A percentile compares a stretch with the other conserved stretches of the same genome.
phyloP scores from a whole-genome alignment of 2,888 invertebrate genomes.

The Cataglyphis cursor region DNA sequence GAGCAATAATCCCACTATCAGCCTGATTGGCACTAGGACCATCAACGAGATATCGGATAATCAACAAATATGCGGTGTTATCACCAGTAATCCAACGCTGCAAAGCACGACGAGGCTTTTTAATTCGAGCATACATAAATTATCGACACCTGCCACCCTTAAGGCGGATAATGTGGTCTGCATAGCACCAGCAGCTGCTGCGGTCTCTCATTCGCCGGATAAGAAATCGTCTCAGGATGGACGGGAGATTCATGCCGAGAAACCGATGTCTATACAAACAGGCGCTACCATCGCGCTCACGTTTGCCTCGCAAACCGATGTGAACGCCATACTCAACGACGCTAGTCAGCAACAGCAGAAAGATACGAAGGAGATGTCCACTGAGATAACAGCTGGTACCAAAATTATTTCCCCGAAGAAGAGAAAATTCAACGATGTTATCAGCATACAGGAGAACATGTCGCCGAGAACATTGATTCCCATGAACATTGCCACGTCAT shows the following conservation, averaged over 20 bases:
- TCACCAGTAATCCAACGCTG: conserved; percentile 83
- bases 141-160: conserved; percentile 70
- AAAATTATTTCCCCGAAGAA: conserved; percentile 84
- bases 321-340: conserved; percentile 74
- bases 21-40: conserved; percentile 80
- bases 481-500: conserved; percentile 74
- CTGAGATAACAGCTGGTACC: conserved; percentile 76
- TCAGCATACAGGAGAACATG: conserved; percentile 69
- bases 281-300: conserved; percentile 82
- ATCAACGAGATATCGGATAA: conserved; percentile 78
- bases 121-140: conserved; percentile 83
- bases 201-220: conserved; percentile 72
- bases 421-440: conserved; percentile 82
- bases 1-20: conserved; percentile 76
- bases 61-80: conserved; percentile 84
- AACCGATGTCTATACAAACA: conserved; percentile 78
- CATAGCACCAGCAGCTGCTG: conserved; percentile 71
- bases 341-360: conserved; percentile 75
- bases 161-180: conserved; percentile 82
- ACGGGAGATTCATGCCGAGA: conserved; percentile 72
- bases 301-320: conserved; percentile 79
- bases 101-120: conserved; percentile 83
- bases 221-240: conserved; percentile 75
- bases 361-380: conserved; percentile 77
- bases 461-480: conserved; percentile 72